phyloP scores from a whole-genome alignment of 2,113 vertebrate genomes.

The Mesitornis unicolor region DNA sequence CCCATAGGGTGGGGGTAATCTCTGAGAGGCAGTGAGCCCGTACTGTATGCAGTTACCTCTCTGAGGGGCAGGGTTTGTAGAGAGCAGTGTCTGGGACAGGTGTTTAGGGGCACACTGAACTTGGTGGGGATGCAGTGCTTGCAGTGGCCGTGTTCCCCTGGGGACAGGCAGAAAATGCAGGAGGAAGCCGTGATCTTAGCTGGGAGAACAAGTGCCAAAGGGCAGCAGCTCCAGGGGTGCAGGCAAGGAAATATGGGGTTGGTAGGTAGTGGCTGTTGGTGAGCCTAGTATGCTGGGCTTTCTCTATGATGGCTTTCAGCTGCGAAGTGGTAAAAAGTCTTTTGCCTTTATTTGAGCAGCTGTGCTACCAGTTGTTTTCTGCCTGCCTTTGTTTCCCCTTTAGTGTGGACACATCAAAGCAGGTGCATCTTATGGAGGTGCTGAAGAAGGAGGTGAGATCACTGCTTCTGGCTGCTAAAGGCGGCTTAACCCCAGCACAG shows the following conservation, averaged over 20 bases:
- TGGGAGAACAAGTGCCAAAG: accelerated
- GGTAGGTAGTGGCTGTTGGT: background rate
- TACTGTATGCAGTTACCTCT: no score
- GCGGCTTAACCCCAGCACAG: constrained; percentile 75
- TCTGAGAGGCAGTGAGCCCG: accelerated
- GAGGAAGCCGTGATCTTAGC: background rate
- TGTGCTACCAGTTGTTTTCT: background rate
- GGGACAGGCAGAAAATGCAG: background rate
- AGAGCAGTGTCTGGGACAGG: background rate
- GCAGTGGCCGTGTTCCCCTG: background rate
- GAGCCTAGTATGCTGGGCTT: background rate
- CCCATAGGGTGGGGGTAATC: no score
- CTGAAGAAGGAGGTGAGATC: constrained; percentile 88
- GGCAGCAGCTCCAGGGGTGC: background rate
- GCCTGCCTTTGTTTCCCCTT: background rate
- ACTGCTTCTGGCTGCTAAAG: constrained; percentile 82
- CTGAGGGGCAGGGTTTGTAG: background rate
- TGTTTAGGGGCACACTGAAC: accelerated
- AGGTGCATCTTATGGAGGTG: constrained; percentile 67
- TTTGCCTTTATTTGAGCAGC: background rate
- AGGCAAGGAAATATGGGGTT: background rate
- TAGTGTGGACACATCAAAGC: constrained; percentile 57
- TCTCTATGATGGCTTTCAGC: no score
- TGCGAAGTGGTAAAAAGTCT: background rate
- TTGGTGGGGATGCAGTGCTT: accelerated